Percentiles rank a stretch among this genome's conserved stretches.
Conservation (phyloP, 2,113 vertebrate species). For the Indri indri region DNA sequence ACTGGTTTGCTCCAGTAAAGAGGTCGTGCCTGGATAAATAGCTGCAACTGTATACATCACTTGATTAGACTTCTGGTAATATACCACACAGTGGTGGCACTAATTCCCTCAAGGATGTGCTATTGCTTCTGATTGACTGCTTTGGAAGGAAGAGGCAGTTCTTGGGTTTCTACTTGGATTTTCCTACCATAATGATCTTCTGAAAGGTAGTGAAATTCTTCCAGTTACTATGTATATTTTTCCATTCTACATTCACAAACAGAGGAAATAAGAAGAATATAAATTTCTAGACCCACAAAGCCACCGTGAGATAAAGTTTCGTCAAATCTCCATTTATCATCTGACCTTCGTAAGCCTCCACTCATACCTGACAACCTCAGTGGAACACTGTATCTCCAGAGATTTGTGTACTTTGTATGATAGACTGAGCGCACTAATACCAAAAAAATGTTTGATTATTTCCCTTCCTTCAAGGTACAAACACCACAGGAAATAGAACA, state of each 20-base stretch:
- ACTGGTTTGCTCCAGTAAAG: neutral
- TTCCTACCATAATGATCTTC: neutral
- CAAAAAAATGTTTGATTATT: neutral
- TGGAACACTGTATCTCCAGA: neutral
- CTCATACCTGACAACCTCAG: neutral
- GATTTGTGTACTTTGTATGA: neutral
- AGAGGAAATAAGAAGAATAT: neutral
- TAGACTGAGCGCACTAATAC: neutral
- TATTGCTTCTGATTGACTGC: neutral
- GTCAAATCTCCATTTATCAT: neutral
- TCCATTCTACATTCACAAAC: neutral
- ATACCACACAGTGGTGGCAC: neutral
- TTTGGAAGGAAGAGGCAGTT: neutral
- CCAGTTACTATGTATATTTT: neutral
- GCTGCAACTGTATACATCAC: neutral
- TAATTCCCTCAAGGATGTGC: no score
- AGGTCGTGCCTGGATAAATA: neutral
- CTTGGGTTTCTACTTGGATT: neutral
- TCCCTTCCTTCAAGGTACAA: neutral
- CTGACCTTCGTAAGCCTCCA: neutral
- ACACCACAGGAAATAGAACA: neutral
- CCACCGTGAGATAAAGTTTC: neutral
- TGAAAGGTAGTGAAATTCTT: neutral
- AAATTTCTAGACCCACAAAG: neutral
- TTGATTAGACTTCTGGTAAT: neutral